Percentiles rank a stretch among this genome's conserved stretches.
phyloP scores from a whole-genome alignment of 1,140 invertebrate species.

The Hirudo medicinalis region DNA sequence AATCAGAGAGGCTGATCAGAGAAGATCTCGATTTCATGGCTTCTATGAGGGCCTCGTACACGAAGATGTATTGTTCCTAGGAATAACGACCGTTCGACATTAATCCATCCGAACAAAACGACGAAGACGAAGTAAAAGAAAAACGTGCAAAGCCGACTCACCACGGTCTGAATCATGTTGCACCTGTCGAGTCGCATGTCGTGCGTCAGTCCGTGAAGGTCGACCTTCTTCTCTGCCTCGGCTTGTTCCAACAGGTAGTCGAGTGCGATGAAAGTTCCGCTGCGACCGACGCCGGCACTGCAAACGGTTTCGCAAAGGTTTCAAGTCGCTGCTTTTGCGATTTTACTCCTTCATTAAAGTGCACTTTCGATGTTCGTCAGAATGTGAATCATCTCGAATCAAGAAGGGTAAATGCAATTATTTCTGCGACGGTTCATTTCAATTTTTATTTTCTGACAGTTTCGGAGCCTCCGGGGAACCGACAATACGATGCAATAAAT shows the following conservation, averaged over 20 bases:
- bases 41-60: constrained; percentile 14
- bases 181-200: constrained; percentile 89
- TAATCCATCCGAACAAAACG: not conserved
- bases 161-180: constrained; percentile 74
- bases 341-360: too few species aligned
- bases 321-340: too few species aligned
- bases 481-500: too few species aligned
- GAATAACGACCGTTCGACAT: too few species aligned
- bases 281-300: constrained; percentile 39
- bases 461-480: too few species aligned
- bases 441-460: too few species aligned
- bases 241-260: constrained; percentile 32
- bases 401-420: too few species aligned
- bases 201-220: constrained; percentile 75
- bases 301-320: too few species aligned
- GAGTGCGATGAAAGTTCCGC: constrained; percentile 37
- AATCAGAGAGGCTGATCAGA: constrained; percentile 69
- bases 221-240: constrained; percentile 23
- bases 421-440: too few species aligned
- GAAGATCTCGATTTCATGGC: constrained; percentile 47
- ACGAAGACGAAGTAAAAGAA: not conserved
- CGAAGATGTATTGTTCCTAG: constrained; percentile 17
- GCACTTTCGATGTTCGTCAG: too few species aligned
- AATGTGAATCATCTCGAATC: too few species aligned
- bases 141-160: not conserved